Evolutionary conservation across 2,113 vertebrate species (phyloP).

Genomic region (Indicator maculatus): DNA sequence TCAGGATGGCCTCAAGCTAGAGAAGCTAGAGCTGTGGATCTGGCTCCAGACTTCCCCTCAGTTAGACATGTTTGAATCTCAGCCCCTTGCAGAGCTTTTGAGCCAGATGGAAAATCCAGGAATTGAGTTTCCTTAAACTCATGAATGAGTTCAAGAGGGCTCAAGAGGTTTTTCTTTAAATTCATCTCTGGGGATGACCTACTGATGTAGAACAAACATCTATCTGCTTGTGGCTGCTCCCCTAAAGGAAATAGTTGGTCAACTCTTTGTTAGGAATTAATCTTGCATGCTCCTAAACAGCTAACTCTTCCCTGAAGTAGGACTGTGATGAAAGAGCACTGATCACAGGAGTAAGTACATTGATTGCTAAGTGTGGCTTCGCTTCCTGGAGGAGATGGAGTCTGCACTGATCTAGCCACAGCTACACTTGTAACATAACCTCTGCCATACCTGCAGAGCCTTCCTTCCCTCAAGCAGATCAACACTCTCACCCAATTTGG

Average conservation of each 20-base stretch:
- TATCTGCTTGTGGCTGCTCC: not conserved
- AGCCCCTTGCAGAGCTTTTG: conserved; percentile 33
- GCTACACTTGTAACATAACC: not conserved
- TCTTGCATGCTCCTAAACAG: conserved; percentile 18
- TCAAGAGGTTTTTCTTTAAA: conserved; percentile 60
- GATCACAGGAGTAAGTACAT: not conserved
- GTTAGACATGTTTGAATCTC: conserved; percentile 55
- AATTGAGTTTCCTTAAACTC: conserved; percentile 38
- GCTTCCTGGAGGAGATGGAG: not conserved
- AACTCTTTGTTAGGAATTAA: conserved; percentile 34
- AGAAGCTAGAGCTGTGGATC: conserved; percentile 39
- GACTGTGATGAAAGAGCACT: not conserved
- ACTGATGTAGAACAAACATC: conserved; percentile 39
- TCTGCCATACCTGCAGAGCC: not conserved
- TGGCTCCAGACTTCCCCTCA: conserved; percentile 42
- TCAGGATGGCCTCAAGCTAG: conserved; percentile 44
- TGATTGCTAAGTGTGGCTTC: not conserved
- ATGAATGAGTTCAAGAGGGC: conserved; percentile 49
- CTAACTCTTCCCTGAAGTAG: conserved; percentile 1
- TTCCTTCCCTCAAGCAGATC: too few species aligned
- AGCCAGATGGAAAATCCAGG: conserved; percentile 55
- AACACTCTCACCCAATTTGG: too few species aligned
- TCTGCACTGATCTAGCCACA: not conserved
- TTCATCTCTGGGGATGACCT: conserved; percentile 47
- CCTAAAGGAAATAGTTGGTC: conserved; percentile 30